These are phyloP conservation scores for Rhinogobio ventralis DNA, from an alignment of 2,797 vertebrate genomes.

Conservation along the genomic window DNA sequence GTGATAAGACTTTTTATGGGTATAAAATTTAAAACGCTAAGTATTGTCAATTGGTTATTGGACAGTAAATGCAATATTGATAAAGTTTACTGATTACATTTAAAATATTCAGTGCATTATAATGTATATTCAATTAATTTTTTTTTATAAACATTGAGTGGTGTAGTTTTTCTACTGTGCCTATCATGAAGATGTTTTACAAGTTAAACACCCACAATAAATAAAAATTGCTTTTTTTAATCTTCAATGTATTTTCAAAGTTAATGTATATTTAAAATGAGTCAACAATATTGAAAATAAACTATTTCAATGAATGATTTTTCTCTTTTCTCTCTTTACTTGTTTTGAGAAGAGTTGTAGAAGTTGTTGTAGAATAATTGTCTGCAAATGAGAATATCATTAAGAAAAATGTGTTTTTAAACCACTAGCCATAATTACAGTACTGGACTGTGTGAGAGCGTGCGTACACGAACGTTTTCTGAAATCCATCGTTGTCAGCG, in stretches of 20 bases:
- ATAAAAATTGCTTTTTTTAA: slow-evolving; percentile 65
- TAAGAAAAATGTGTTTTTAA: slow-evolving; percentile 41
- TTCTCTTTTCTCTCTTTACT: neutral
- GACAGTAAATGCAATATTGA: slow-evolving; percentile 24
- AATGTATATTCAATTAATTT: neutral
- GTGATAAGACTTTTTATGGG: slow-evolving; percentile 1
- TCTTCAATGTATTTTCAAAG: slow-evolving; percentile 65
- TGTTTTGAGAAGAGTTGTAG: neutral
- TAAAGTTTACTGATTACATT: neutral
- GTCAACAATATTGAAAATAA: slow-evolving; percentile 66
- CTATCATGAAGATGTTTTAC: slow-evolving; percentile 33
- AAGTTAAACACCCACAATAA: neutral
- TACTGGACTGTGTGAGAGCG: slow-evolving; percentile 25
- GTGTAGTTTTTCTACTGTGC: slow-evolving; percentile 51
- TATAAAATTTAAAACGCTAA: neutral
- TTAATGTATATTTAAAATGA: slow-evolving; percentile 52
- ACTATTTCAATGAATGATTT: slow-evolving; percentile 56
- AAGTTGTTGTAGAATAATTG: neutral
- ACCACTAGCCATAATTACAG: slow-evolving; percentile 41
- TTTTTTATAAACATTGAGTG: neutral
- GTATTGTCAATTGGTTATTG: neutral
- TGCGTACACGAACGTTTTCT: slow-evolving; percentile 41
- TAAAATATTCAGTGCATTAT: neutral
- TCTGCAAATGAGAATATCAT: neutral
- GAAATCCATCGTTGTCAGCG: slow-evolving; percentile 76